Conservation (phyloP, 1,140 invertebrate genomes). For the Cyrtorhinus lividipennis region DNA sequence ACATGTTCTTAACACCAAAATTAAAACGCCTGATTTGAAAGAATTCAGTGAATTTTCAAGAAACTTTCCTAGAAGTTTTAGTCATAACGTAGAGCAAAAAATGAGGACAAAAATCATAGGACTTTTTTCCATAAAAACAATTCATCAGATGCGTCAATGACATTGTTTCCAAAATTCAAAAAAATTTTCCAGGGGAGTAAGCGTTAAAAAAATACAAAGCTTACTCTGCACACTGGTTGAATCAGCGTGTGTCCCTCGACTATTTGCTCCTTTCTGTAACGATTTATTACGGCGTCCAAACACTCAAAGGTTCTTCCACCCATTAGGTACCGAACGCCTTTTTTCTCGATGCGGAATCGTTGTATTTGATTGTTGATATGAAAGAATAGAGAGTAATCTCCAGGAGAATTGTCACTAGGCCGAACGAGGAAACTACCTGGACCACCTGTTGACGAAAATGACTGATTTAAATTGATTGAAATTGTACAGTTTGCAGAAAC, state of each 20-base stretch:
- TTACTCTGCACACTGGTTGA: conserved; percentile 56
- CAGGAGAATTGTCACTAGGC: conserved; percentile 92
- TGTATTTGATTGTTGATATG: conserved; percentile 96
- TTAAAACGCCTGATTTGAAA: too few species aligned
- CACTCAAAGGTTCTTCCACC: conserved; percentile 92
- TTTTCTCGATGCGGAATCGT: conserved; percentile 91
- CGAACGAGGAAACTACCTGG: conserved; percentile 44
- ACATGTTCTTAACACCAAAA: too few species aligned
- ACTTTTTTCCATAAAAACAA: conserved; percentile 12
- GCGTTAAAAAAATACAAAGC: conserved; percentile 18
- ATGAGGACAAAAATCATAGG: conserved; percentile 14
- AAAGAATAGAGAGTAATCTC: conserved; percentile 94
- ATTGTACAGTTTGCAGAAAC: neutral
- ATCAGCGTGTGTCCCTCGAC: conserved; percentile 87
- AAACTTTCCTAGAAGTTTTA: too few species aligned
- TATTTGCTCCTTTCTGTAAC: conserved; percentile 93
- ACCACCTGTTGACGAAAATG: conserved; percentile 18
- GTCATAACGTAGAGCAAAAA: too few species aligned
- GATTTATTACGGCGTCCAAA: conserved; percentile 85
- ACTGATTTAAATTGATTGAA: neutral
- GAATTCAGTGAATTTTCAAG: too few species aligned
- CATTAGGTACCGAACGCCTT: conserved; percentile 88
- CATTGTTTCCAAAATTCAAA: too few species aligned
- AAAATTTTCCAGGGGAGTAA: too few species aligned
- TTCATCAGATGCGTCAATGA: too few species aligned